Percentiles rank a stretch among this genome's conserved stretches.
Conservation (phyloP, 2,113 vertebrate genomes). For the Lophius piscatorius region DNA sequence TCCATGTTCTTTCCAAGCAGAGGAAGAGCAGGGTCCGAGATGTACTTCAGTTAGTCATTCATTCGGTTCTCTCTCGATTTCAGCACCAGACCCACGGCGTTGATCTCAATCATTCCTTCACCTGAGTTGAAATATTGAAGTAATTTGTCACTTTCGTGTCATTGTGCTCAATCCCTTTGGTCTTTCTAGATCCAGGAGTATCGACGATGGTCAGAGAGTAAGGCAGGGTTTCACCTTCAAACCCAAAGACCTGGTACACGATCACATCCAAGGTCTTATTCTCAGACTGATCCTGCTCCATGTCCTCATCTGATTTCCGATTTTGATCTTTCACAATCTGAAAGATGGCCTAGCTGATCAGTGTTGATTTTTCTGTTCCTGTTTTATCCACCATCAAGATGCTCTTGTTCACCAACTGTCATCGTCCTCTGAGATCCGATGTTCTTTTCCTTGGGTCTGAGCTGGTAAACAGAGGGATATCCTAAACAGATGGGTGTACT, state of each 20-base stretch:
- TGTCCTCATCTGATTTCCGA: too few relatives aligned
- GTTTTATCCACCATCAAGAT: slow-evolving; percentile 14
- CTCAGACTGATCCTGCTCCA: too few relatives aligned
- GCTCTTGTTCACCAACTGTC: slow-evolving; percentile 16
- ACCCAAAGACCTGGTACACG: not conserved
- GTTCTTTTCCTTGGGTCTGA: not conserved
- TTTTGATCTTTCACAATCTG: not conserved
- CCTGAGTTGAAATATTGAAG: not conserved
- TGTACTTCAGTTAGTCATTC: not conserved
- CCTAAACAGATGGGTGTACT: not conserved
- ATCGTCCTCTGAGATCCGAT: not conserved
- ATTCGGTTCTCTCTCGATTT: slow-evolving; percentile 8
- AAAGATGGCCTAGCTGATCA: slow-evolving; percentile 5
- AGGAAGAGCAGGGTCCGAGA: slow-evolving; percentile 9
- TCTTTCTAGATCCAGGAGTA: slow-evolving; percentile 11
- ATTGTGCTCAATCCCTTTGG: not conserved
- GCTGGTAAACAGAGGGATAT: slow-evolving; percentile 6
- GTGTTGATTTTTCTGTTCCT: slow-evolving; percentile 17
- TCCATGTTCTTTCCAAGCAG: slow-evolving; percentile 24
- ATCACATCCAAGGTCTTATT: slow-evolving; percentile 4
- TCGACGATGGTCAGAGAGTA: slow-evolving; percentile 22
- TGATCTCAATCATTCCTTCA: slow-evolving; percentile 1
- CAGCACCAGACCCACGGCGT: slow-evolving; percentile 13
- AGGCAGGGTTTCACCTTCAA: not conserved
- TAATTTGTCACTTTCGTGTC: not conserved